phyloP scores from a whole-genome alignment of 2,797 vertebrate genomes.

The Apogon hyalosoma region DNA sequence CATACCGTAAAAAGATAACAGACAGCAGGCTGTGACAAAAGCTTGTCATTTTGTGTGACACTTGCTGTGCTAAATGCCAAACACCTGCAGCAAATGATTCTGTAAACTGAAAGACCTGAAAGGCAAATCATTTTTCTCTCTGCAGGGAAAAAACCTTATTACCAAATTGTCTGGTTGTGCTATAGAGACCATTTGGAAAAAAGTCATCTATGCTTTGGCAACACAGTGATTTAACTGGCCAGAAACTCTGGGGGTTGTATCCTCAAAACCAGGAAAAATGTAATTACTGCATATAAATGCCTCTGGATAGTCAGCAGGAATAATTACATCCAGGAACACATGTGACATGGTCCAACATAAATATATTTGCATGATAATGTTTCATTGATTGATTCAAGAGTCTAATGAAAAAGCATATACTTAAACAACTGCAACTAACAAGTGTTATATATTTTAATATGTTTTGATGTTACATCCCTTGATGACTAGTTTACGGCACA shows the following conservation, averaged over 20 bases:
- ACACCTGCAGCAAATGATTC: constrained; percentile 4
- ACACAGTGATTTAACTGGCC: constrained; percentile 15
- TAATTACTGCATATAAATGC: constrained; percentile 30
- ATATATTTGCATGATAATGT: constrained; percentile 26
- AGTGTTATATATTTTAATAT: background rate
- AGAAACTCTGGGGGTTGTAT: background rate
- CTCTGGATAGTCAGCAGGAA: constrained; percentile 30
- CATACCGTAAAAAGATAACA: constrained; percentile 5
- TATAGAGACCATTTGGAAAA: constrained; percentile 11
- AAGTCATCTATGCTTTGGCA: constrained; percentile 15
- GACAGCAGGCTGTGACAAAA: constrained; percentile 7
- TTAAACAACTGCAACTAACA: background rate
- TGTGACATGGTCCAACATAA: constrained; percentile 15
- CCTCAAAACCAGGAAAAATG: constrained; percentile 28
- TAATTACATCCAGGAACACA: constrained; percentile 26
- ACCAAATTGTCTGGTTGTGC: constrained; percentile 1
- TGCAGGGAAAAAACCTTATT: constrained; percentile 7
- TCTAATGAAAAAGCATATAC: background rate
- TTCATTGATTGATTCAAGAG: background rate
- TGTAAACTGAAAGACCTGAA: background rate
- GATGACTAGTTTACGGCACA: background rate
- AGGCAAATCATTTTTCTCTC: background rate
- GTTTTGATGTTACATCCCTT: too few species aligned
- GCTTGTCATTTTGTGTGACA: constrained; percentile 9
- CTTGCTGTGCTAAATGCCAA: constrained; percentile 28